phyloP scores from a whole-genome alignment of 1,140 invertebrate genomes.

The Meloidogyne chitwoodi region DNA sequence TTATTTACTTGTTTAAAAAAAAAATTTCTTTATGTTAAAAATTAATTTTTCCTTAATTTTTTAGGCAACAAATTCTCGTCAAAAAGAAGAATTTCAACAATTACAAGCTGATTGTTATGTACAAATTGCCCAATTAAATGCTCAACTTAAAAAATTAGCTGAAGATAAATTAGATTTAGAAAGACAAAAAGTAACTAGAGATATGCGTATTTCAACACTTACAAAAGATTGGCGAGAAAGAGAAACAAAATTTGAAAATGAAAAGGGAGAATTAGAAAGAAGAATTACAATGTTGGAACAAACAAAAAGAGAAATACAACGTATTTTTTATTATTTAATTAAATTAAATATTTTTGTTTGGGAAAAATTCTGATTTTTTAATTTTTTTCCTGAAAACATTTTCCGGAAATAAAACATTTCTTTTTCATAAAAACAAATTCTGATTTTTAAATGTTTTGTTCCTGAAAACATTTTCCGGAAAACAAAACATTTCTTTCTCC shows the following conservation, averaged over 20 bases:
- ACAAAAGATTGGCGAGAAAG: slow-evolving; percentile 23
- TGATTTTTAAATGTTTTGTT: not conserved
- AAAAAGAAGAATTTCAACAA: slow-evolving; percentile 13
- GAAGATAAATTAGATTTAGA: slow-evolving; percentile 25
- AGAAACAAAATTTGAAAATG: slow-evolving; percentile 28
- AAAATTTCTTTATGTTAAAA: not conserved
- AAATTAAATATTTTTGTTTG: too few relatives aligned
- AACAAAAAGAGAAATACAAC: slow-evolving; percentile 29
- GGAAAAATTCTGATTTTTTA: not conserved
- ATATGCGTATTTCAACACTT: slow-evolving; percentile 25
- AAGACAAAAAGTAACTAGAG: slow-evolving; percentile 23
- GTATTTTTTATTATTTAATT: not conserved
- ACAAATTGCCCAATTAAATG: slow-evolving; percentile 8
- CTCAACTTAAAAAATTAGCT: slow-evolving; percentile 3
- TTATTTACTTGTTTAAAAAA: too few relatives aligned
- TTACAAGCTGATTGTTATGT: slow-evolving; percentile 8
- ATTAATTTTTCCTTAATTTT: not conserved
- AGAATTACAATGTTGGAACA: slow-evolving; percentile 27
- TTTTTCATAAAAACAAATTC: not conserved
- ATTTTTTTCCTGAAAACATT: not conserved
- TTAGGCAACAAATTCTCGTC: not conserved
- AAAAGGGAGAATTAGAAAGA: slow-evolving; percentile 18
- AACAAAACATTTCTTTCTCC: too few relatives aligned
- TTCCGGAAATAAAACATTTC: not conserved
- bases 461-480: not conserved